A percentile compares a stretch with the other conserved stretches of the same genome.
These are phyloP conservation scores for Lacerta viridis DNA, from an alignment of 2,797 vertebrate species.

Conservation along the genomic window DNA sequence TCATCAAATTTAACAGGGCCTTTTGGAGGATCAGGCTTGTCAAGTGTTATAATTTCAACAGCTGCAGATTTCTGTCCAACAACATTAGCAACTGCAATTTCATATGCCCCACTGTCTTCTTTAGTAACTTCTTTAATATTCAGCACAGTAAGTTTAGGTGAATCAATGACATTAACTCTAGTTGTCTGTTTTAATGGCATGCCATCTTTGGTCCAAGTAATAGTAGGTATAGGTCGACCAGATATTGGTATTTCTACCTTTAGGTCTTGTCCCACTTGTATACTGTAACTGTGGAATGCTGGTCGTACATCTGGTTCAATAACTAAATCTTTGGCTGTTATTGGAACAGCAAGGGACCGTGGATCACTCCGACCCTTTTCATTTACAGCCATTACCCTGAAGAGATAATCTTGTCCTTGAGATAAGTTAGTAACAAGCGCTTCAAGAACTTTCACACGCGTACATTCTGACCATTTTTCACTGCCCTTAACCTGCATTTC, in stretches of 20 bases:
- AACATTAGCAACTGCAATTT: constrained; percentile 89
- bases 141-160: constrained; percentile 85
- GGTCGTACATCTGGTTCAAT: constrained; percentile 96
- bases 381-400: constrained; percentile 95
- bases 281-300: constrained; percentile 92
- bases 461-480: constrained; percentile 95
- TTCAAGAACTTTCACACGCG: constrained; percentile 93
- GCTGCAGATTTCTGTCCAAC: constrained; percentile 92
- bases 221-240: constrained; percentile 93
- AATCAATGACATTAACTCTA: constrained; percentile 90
- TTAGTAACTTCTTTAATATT: constrained; percentile 93
- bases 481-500: constrained; percentile 95
- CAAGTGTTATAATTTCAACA: constrained; percentile 93
- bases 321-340: constrained; percentile 95
- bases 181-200: constrained; percentile 93
- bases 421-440: constrained; percentile 91
- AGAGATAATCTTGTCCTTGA: constrained; percentile 94
- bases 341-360: constrained; percentile 92
- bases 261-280: constrained; percentile 93
- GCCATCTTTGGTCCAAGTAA: constrained; percentile 94
- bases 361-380: constrained; percentile 99
- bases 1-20: constrained; percentile 97
- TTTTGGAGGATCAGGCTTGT: constrained; percentile 95
- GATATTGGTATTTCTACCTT: constrained; percentile 92
- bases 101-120: constrained; percentile 95